Base-by-base conservation (phyloP, 2,113 vertebrate genomes). In the Arvicanthis niloticus region DNA sequence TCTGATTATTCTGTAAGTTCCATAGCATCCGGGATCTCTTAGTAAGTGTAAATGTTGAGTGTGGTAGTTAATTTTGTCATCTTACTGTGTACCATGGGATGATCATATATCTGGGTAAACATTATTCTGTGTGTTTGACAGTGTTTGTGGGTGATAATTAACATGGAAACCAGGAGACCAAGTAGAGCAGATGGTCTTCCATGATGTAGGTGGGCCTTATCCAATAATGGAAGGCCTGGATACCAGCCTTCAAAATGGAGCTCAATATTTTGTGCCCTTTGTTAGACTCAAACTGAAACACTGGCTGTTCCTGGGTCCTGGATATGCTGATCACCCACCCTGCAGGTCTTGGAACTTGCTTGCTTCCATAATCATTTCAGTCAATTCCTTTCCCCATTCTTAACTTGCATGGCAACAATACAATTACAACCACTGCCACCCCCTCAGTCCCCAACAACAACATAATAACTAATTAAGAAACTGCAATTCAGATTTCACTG, bases 351-450 rank as follows among this genome's bases (percentile, higher is more conserved):
- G 70, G 17, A 12, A 75, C 4, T 29, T 62, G 24, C 56, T 85
- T 65, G 82, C 42, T 85, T 65, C 22, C 34, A 81, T 81, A 82
- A 60, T 60, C 15, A 85, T 86, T 86, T 67, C 42, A 67, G 21
- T 37, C 85, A 53, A 13, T 16, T 53, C 48, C 22, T 45, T 85
- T 31, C 26, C 15, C 58, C 24, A 29, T 84, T 53, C 11, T 88
- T 77, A 96, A 94, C 31, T 94, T n/a, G 34, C 40, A 88, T 29
- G 40, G 51, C 82, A 51, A 19, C 58, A 73, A 87, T 67, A 88
- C 60, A 89, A 95, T 42, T 53, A 82, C 84, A 77, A 85, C 13
- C 13, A 60, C 22, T 45, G 37, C 81, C 42, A 77, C 2, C 37
- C 37, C 17, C 34, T 24, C 31, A 68, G 67, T 68, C 31, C 67